These are phyloP conservation scores for Dendroctonus ponderosae DNA, from an alignment of 1,140 invertebrate genomes.

Conservation along the genomic window DNA sequence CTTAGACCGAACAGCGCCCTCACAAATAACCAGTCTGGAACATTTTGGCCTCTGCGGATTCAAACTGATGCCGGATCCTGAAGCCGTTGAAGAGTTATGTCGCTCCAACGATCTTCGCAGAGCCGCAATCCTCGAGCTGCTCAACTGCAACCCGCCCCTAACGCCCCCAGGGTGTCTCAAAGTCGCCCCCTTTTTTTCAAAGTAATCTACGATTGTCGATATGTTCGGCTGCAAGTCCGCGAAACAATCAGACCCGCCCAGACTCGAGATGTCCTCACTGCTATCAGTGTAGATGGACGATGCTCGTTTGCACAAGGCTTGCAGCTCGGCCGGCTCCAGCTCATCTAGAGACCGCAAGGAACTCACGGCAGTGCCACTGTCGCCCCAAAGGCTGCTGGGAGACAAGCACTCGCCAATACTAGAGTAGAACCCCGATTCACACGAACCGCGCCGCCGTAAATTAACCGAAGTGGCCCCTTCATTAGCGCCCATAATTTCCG, in stretches of 20 bases:
- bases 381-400: conserved; percentile 48
- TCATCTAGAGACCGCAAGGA: conserved; percentile 63
- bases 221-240: conserved; percentile 66
- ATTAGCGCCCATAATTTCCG: conserved; percentile 39
- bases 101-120: conserved; percentile 44
- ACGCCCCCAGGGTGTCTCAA: conserved; percentile 42
- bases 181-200: conserved; percentile 68
- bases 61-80: conserved; percentile 42
- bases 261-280: conserved; percentile 78
- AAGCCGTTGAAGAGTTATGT: conserved; percentile 36
- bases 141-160: conserved; percentile 40
- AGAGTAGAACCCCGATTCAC: conserved; percentile 86
- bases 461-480: conserved; percentile 47
- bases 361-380: conserved; percentile 53
- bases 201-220: conserved; percentile 84
- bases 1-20: conserved; percentile 80
- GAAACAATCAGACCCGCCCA: conserved; percentile 72
- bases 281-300: conserved; percentile 84
- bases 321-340: conserved; percentile 55
- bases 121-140: conserved; percentile 45
- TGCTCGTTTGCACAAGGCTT: conserved; percentile 62
- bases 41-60: conserved; percentile 47
- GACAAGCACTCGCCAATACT: conserved; percentile 56
- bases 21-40: conserved; percentile 68
- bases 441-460: conserved; percentile 72